phyloP scores from a whole-genome alignment of 2,888 invertebrate genomes.

The Apomyelois bistriatella region DNA sequence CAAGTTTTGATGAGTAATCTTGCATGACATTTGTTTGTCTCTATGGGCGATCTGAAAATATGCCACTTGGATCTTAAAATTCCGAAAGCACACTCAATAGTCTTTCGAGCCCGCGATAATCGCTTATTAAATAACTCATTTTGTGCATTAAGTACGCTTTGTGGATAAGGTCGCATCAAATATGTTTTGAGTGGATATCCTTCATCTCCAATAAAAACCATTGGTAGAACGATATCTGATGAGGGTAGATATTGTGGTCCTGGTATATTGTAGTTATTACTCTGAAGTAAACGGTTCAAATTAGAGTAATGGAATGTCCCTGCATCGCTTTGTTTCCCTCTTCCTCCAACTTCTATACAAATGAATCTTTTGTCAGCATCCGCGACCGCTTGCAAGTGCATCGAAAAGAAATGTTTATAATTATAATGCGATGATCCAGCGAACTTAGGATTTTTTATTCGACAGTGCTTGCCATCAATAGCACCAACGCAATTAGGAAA shows the following conservation, averaged over 20 bases:
- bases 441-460: background rate
- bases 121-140: constrained; percentile 21
- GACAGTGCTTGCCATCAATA: constrained; percentile 5
- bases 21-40: background rate
- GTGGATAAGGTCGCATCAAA: constrained; percentile 22
- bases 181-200: constrained; percentile 24
- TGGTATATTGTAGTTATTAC: constrained; percentile 21
- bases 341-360: constrained; percentile 21
- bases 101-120: constrained; percentile 20
- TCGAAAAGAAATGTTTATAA: constrained; percentile 2
- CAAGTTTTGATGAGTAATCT: background rate
- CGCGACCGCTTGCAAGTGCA: constrained; percentile 14
- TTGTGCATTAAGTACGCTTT: constrained; percentile 10
- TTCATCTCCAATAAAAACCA: constrained; percentile 31
- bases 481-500: constrained; percentile 27
- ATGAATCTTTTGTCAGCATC: constrained; percentile 21
- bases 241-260: constrained; percentile 28
- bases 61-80: constrained; percentile 20
- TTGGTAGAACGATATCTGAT: constrained; percentile 27
- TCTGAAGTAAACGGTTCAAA: constrained; percentile 25
- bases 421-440: background rate
- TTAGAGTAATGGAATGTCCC: constrained; percentile 25
- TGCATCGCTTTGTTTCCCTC: constrained; percentile 29
- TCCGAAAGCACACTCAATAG: constrained; percentile 22
- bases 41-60: constrained; percentile 10